phyloP scores from a whole-genome alignment of 1,140 invertebrate species.

The Penaeus vannamei region DNA sequence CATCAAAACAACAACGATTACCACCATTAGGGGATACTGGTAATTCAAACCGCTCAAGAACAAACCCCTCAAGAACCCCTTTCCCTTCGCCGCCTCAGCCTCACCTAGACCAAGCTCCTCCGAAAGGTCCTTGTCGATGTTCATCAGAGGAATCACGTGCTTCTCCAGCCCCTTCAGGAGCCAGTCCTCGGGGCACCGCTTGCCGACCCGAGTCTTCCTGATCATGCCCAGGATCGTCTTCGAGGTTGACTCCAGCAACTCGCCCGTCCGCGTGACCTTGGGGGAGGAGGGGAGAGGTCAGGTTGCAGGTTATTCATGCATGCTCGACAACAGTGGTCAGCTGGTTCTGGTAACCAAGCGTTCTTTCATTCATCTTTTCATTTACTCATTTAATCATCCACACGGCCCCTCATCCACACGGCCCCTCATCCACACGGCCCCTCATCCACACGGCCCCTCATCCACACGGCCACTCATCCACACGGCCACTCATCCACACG shows the following conservation, averaged over 20 bases:
- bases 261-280: constrained; percentile 61
- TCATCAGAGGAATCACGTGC: constrained; percentile 61
- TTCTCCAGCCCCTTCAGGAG: constrained; percentile 64
- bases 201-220: constrained; percentile 65
- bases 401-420: too few species aligned
- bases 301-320: too few species aligned
- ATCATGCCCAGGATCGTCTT: constrained; percentile 53
- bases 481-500: too few species aligned
- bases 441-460: too few species aligned
- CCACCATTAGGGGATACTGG: not conserved
- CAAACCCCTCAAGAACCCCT: not conserved
- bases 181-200: constrained; percentile 55
- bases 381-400: too few species aligned
- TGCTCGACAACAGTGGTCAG: too few species aligned
- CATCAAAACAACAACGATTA: not conserved
- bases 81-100: not conserved
- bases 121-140: constrained; percentile 58
- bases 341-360: too few species aligned
- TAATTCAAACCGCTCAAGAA: not conserved
- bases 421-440: too few species aligned
- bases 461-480: too few species aligned
- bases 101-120: constrained; percentile 58
- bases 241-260: constrained; percentile 60
- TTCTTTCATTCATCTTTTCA: not conserved
- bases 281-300: not conserved